Evolutionary conservation across 2,888 invertebrate genomes (phyloP), one percentile per base, ranked within the genome.

Genomic region (Calameuta idolon): DNA sequence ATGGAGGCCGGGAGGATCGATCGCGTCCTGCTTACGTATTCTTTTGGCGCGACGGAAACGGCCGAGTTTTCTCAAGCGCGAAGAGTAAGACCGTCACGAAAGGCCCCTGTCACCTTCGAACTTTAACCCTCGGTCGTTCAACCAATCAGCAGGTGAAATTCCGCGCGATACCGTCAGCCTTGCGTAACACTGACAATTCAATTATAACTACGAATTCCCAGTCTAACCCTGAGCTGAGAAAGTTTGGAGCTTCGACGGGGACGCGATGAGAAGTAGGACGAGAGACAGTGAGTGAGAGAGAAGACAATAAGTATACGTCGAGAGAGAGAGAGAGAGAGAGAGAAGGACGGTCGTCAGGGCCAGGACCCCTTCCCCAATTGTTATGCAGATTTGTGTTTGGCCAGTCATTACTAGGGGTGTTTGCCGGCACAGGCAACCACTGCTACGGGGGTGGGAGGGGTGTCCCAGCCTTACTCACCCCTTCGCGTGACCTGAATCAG

Each of bases 361-460:
- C 2, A 55, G 23, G 5, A 77, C 76, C 82, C 83, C 86, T 84
- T 83, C 82, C 81, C 83, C 85, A 84, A 87, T 88, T 87, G 86
- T 89, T 93, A 94, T 94, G 94, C 93, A 94, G 93, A 94, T 94
- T 92, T 91, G 91, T 93, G 93, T 94, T 94, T 94, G 93, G 92
- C 92, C 92, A 93, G 93, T 93, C 93, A 94, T 94, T 93, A 93
- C 85, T 83, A 37, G 85, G 91, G 88, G 85, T 89, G 86, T 89
- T 90, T 89, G 92, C 88, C 88, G 89, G 90, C 87, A 89, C 89
- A 35, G 84, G 85, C 85, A 84, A 84, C 83, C 83, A 83, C 83
- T 81, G 83, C 81, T 83, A 79, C 75, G 77, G 40, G 80, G 35
- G 12, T 1, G 31, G 31, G 31, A 2, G 31, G 31, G 31, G 31